These are phyloP conservation scores for Microplitis demolitor DNA, from an alignment of 1,140 invertebrate genomes.

Conservation along the genomic window DNA sequence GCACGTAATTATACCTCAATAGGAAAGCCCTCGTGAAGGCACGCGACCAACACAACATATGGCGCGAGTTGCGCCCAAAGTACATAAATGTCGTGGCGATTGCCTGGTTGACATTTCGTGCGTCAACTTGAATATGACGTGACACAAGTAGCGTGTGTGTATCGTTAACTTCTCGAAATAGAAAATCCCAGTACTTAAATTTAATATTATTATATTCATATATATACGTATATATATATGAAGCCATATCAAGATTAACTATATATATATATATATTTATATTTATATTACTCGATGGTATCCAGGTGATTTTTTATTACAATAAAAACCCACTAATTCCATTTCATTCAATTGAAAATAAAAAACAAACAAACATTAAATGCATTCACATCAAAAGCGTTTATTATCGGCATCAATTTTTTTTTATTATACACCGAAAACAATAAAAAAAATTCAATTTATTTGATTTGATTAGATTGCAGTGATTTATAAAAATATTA, in stretches of 20 bases:
- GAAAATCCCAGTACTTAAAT: neutral
- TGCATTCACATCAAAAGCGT: too few relatives aligned
- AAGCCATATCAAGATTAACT: neutral
- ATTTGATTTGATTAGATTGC: too few relatives aligned
- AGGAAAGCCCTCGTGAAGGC: slow-evolving; percentile 49
- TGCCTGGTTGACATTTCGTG: slow-evolving; percentile 30
- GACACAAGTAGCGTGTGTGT: slow-evolving; percentile 2
- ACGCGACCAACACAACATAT: slow-evolving; percentile 57
- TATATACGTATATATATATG: neutral
- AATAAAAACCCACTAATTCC: too few relatives aligned
- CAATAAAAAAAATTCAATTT: too few relatives aligned
- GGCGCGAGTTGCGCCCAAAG: slow-evolving; percentile 29
- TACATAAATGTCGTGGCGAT: slow-evolving; percentile 29
- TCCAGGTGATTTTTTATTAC: too few relatives aligned
- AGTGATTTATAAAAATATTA: too few relatives aligned
- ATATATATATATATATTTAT: neutral
- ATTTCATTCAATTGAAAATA: too few relatives aligned
- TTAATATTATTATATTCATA: neutral
- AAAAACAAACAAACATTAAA: too few relatives aligned
- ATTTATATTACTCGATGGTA: neutral
- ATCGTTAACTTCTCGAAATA: slow-evolving; percentile 10
- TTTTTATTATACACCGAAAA: too few relatives aligned
- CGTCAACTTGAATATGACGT: slow-evolving; percentile 18
- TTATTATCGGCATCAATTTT: too few relatives aligned
- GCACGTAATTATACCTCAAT: slow-evolving; percentile 44